Evolutionary conservation across 2,888 invertebrate species (phyloP).

Genomic region (Aphrophora alni): DNA sequence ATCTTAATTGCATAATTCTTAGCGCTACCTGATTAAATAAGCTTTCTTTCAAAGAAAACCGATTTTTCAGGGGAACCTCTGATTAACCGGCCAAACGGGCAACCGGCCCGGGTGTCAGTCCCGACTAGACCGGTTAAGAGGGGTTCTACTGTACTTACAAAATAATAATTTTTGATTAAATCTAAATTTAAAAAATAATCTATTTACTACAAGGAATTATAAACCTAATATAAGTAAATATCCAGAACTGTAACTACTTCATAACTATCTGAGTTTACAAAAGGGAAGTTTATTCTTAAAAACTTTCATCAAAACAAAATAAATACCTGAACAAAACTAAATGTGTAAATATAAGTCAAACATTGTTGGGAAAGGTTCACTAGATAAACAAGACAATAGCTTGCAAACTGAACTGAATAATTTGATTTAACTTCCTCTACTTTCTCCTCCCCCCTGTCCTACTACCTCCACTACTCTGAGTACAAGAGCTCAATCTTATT

Average conservation of each 20-base stretch:
- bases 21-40: no score
- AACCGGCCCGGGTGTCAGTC: no score
- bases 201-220: no score
- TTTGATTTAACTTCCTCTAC: not conserved
- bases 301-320: not conserved
- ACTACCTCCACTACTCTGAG: not conserved
- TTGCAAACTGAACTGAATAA: not conserved
- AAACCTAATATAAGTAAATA: not conserved
- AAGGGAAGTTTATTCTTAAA: not conserved
- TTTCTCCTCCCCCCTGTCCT: not conserved
- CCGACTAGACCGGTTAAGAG: no score
- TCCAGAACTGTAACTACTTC: not conserved
- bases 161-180: no score
- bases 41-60: no score
- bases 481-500: not conserved
- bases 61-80: no score
- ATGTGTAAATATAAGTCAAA: not conserved
- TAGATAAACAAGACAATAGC: not conserved
- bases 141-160: no score
- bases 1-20: no score
- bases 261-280: not conserved
- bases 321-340: not conserved
- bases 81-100: no score
- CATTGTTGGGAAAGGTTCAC: not conserved
- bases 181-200: no score